A percentile compares a stretch with the other conserved stretches of the same genome.
Conservation (phyloP, 2,888 invertebrate species). For the Pelosia muscerda region DNA sequence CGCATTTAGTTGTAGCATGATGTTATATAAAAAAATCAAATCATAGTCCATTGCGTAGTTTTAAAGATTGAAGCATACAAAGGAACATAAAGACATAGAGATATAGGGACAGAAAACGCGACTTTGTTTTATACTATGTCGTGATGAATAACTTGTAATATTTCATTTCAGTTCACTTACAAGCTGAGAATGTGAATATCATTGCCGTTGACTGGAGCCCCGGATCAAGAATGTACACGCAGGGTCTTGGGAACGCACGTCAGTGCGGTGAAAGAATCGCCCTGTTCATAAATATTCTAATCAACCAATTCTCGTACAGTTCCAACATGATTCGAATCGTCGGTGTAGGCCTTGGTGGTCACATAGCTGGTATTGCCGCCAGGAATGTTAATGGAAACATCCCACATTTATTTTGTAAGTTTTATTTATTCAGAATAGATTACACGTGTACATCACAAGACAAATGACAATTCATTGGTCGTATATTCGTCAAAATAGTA, state of each 20-base stretch:
- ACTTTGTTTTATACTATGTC: no score
- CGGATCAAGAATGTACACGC: constrained; percentile 62
- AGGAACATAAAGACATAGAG: no score
- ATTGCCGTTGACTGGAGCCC: constrained; percentile 79
- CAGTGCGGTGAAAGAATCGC: constrained; percentile 71
- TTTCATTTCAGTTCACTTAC: constrained; percentile 65
- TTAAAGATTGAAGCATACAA: no score
- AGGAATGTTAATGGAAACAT: constrained; percentile 60
- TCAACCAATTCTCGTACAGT: constrained; percentile 62
- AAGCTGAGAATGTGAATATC: constrained; percentile 70
- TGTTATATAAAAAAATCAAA: no score
- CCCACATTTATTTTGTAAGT: constrained; percentile 73
- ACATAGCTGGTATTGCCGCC: constrained; percentile 79
- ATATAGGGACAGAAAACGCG: no score
- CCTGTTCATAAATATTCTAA: constrained; percentile 73
- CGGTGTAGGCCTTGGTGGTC: constrained; percentile 75
- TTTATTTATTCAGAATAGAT: background rate
- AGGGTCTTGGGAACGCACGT: constrained; percentile 72
- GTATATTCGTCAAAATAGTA: no score
- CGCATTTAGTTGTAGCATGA: no score
- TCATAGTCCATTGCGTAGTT: no score
- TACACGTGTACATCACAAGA: no score
- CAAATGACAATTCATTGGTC: no score
- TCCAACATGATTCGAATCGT: constrained; percentile 69
- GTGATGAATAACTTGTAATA: background rate